A percentile compares a stretch with the other conserved stretches of the same genome.
Evolutionary conservation across 2,797 vertebrate genomes (phyloP).

Genomic region (Pangasius larnaudii): DNA sequence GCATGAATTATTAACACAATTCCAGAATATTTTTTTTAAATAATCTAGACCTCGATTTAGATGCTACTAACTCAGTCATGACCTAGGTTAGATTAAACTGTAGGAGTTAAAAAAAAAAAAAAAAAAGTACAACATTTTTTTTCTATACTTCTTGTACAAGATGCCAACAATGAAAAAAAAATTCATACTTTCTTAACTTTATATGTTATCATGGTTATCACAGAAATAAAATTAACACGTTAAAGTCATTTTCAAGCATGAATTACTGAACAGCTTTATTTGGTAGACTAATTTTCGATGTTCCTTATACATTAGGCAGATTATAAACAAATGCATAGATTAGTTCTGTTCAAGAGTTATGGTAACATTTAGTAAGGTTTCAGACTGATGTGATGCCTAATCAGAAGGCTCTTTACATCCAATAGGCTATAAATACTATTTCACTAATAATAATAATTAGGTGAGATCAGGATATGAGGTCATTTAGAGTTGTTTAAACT

Average conservation of each 20-base stretch:
- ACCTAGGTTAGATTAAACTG: conserved; percentile 4
- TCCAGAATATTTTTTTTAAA: conserved; percentile 24
- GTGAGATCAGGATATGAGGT: background rate
- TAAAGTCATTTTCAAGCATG: background rate
- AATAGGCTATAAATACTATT: background rate
- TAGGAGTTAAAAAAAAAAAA: background rate
- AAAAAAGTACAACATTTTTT: background rate
- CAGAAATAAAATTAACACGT: background rate
- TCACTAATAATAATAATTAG: background rate
- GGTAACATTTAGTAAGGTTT: background rate
- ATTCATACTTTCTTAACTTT: background rate
- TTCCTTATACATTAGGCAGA: background rate
- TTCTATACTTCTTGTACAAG: background rate
- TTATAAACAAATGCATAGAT: background rate
- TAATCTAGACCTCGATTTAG: conserved; percentile 7
- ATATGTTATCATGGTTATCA: background rate
- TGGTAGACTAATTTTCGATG: background rate
- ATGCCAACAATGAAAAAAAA: background rate
- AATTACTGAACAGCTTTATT: background rate
- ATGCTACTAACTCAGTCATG: background rate
- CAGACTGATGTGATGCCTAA: background rate
- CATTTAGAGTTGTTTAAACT: background rate
- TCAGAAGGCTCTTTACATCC: background rate
- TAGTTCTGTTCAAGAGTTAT: background rate
- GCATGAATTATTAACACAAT: conserved; percentile 40